Evolutionary conservation across 2,888 invertebrate genomes (phyloP), one percentile per base, ranked within the genome.

Genomic region (Cyclophora albipunctata): DNA sequence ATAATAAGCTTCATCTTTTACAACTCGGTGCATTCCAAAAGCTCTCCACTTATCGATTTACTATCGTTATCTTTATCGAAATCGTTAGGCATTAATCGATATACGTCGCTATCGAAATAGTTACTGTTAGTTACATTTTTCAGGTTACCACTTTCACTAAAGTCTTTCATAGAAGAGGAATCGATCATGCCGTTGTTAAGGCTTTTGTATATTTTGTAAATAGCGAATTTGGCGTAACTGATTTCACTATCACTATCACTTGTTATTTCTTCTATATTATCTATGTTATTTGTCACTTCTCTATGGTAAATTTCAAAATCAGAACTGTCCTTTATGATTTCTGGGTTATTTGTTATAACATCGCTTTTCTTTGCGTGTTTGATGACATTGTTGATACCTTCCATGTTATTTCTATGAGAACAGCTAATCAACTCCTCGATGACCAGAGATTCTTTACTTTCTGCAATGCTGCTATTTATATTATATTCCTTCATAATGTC

Each of bases 111-210:
- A 42, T 20, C 20, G 20, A 20, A 20, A 20, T 20, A 20, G 20
- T 20, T 20, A 20, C 2, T 20, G 20, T 20, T 20, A 20, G 20
- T 20, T 20, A 20, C 20, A 20, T 20, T 20, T 20, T 20, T 20
- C 20, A 20, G 20, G 20, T 20, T 20, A 20, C 20, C 20, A 20
- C 20, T 20, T 53, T 52, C 54, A 41, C 51, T 60, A 20, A 86
- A 63, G 55, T 84, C 73, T 54, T 69, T 73, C 71, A 86, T 68
- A 3, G 85, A 73, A n/a, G 86, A 87, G 1, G 86, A 86, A 65
- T 87, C 86, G 33, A 59, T 61, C 70, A 81, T 78, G 20, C 66
- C 70, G 37, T 63, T 68, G 40, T 72, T 69, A 34, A 84, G 54
- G 6, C 77, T 77, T 63, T 79, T 74, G 48, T 76, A 69, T 56